Conservation (phyloP, 2,888 invertebrate species). For the Habroteleia sp. region DNA sequence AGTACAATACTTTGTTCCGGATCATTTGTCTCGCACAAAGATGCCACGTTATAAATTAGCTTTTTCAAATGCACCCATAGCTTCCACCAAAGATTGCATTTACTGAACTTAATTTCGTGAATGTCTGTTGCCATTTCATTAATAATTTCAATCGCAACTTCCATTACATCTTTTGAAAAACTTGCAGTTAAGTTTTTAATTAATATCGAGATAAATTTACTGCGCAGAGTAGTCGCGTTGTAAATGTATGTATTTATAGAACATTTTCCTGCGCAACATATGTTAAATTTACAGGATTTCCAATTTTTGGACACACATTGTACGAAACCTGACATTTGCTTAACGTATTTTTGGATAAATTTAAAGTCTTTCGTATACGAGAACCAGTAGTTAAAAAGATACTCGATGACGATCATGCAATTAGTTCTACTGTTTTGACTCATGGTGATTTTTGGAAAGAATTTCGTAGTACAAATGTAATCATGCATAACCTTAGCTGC, state of each 20-base stretch:
- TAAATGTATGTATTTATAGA: constrained; percentile 1
- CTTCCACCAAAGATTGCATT: constrained; percentile 15
- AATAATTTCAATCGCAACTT: not conserved
- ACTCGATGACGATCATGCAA: not conserved
- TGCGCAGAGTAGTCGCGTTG: not conserved
- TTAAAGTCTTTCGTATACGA: not conserved
- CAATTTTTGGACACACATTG: not conserved
- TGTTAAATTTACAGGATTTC: not conserved
- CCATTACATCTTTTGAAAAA: not conserved
- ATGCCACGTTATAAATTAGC: constrained; percentile 1
- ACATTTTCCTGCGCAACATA: constrained; percentile 7
- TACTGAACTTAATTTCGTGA: not conserved
- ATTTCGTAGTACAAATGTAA: too few species aligned
- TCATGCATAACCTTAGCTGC: too few species aligned
- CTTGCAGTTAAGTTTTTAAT: not conserved
- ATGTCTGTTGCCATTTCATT: constrained; percentile 13
- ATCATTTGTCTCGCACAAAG: not conserved
- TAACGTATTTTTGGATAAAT: not conserved
- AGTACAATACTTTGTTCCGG: constrained; percentile 20
- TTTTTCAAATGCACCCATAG: constrained; percentile 11
- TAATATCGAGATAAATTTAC: not conserved
- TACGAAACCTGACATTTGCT: not conserved
- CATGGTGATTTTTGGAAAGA: too few species aligned
- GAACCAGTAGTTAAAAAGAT: not conserved
- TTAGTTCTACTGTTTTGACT: too few species aligned